Conservation (phyloP, 2,113 vertebrate genomes). For the Nannobrachium achirus region DNA sequence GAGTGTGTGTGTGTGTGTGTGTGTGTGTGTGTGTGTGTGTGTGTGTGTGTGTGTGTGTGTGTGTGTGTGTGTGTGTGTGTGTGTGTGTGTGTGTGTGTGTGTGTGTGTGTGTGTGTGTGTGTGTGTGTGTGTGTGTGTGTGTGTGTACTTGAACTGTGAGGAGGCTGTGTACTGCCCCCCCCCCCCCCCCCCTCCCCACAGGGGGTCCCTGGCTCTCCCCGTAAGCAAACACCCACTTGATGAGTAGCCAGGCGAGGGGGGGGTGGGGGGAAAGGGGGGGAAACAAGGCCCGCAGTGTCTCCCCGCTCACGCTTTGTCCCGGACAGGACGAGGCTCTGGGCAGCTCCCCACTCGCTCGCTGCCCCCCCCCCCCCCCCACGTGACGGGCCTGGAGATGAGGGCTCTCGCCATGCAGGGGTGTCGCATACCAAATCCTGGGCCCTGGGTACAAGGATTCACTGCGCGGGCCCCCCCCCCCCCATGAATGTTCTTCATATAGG, state of each 20-base stretch:
- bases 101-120: neutral
- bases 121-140: constrained; percentile 5
- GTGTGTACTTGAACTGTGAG: constrained; percentile 10
- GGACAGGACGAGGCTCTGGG: constrained; percentile 60
- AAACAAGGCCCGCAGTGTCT: constrained; percentile 74
- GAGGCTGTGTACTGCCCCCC: constrained; percentile 34
- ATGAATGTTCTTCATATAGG: no score
- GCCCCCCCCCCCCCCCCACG: constrained; percentile 42
- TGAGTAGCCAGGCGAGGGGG: constrained; percentile 44
- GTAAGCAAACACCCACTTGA: constrained; percentile 77
- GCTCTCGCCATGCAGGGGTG: no score
- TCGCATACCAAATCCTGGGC: no score
- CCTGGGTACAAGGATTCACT: no score
- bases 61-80: neutral
- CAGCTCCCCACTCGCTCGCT: constrained; percentile 43
- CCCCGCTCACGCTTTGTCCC: constrained; percentile 68
- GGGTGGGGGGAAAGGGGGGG: constrained; percentile 8
- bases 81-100: neutral
- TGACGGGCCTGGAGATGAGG: constrained; percentile 73
- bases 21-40: neutral
- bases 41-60: neutral
- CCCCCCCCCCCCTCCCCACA: constrained; percentile 24
- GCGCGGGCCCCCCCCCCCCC: no score
- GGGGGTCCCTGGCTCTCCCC: constrained; percentile 49
- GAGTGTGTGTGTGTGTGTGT: neutral